These are phyloP conservation scores for Microctenopoma stevenorrisi DNA, from an alignment of 2,797 vertebrate species.

Conservation along the genomic window DNA sequence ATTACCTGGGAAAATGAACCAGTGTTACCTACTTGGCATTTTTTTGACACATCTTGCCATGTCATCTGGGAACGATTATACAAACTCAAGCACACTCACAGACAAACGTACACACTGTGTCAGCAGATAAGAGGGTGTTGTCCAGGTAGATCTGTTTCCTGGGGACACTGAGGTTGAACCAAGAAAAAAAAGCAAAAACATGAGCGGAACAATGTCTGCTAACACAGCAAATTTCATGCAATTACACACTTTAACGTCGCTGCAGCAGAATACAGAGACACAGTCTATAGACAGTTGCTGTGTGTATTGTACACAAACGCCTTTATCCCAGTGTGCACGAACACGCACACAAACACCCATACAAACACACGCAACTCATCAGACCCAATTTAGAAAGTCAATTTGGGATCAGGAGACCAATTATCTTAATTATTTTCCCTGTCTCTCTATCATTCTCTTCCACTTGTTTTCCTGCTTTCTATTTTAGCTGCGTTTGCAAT, in stretches of 20 bases:
- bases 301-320: constrained; percentile 35
- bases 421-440: constrained; percentile 82
- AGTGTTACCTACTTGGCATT: constrained; percentile 24
- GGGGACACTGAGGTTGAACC: constrained; percentile 30
- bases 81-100: neutral
- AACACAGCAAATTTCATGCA: constrained; percentile 53
- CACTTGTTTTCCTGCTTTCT: constrained; percentile 70
- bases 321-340: neutral
- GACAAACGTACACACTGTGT: constrained; percentile 22
- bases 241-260: constrained; percentile 37
- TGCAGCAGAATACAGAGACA: constrained; percentile 28
- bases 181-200: neutral
- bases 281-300: constrained; percentile 30
- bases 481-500: constrained; percentile 79
- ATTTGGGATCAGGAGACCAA: constrained; percentile 85
- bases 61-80: constrained; percentile 28
- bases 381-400: constrained; percentile 76
- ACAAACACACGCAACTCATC: constrained; percentile 56
- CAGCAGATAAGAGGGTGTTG: constrained; percentile 37
- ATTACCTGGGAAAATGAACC: constrained; percentile 32
- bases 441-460: constrained; percentile 70
- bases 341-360: neutral
- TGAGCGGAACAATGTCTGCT: constrained; percentile 36
- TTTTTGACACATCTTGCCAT: constrained; percentile 15
- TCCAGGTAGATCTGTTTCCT: constrained; percentile 46